Conservation (phyloP, 2,797 vertebrate species). For the Notoglanidium macrostoma region DNA sequence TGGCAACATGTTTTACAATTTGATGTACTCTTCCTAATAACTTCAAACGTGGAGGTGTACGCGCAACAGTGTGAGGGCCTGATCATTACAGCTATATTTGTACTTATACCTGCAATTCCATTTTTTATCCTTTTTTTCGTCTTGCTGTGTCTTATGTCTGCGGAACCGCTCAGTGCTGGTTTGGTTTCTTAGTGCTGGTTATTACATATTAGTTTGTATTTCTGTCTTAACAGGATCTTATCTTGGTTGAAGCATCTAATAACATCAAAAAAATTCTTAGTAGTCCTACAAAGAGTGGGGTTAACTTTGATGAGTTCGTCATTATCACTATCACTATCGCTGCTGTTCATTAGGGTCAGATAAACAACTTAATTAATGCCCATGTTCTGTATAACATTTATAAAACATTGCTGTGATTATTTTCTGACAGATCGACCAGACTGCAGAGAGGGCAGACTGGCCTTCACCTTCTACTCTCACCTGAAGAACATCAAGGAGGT, state of each 20-base stretch:
- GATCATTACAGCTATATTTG: no score
- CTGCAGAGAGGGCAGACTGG: conserved; percentile 84
- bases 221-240: neutral
- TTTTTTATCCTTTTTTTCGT: neutral
- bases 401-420: neutral
- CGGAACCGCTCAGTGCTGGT: neutral
- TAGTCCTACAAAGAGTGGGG: neutral
- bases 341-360: neutral
- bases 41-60: no score
- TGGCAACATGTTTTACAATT: no score
- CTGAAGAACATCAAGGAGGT: conserved; percentile 95
- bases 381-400: neutral
- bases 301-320: neutral
- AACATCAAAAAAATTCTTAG: no score
- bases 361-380: neutral
- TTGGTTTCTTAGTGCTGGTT: neutral
- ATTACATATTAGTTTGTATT: neutral
- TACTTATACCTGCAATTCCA: neutral
- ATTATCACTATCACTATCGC: neutral
- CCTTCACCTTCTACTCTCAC: conserved; percentile 92
- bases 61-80: no score
- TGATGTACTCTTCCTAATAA: no score
- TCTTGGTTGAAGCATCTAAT: neutral
- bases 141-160: neutral
- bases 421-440: conserved; percentile 85